Evolutionary conservation across 1,140 invertebrate genomes (phyloP), one percentile per base, ranked within the genome.

Genomic region (Bombus pyrosoma): DNA sequence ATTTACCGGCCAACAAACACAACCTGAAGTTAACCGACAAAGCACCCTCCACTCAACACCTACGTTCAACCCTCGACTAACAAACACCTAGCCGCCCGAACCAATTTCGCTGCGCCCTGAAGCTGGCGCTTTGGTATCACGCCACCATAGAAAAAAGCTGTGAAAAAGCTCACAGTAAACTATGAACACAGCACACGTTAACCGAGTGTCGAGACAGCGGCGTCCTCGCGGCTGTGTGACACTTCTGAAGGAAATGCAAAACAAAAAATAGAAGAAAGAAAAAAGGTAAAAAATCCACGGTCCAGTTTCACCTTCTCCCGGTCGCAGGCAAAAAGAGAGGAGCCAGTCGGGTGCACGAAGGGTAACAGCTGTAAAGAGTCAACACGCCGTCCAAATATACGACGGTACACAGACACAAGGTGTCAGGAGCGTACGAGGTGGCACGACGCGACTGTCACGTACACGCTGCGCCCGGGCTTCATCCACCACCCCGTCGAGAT

Each of bases 291-390:
- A 78, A 78, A 78, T 41, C 15, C 47, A 68, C 57, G 77, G 57
- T 87, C 76, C 81, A 87, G 76, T 87, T 85, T 87, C 87, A 87
- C 87, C 81, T 85, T 76, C 57, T 66, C 57, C 62, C 39, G 28
- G 81, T 53, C 43, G 34, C 34, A 77, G 78, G 84, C 53, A 37
- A 85, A 81, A 86, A 66, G 57, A 84, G 76, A 77, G 6, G 57
- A 83, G 87, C 41, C 81, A 75, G 85, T 79, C 85, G 82, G 71
- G 39, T 22, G 73, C 68, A 82, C 89, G 91, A 91, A 73, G 91
- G 90, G 92, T 92, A 93, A 94, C 93, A 94, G 92, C 92, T 93
- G 93, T 93, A 93, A 93, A 92, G 92, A 94, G 93, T 93, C 93
- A 92, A 93, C 91, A 92, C 91, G 77, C 85, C 91, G 87, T 92